These are phyloP conservation scores for Copsychus sechellarum DNA, from an alignment of 2,113 vertebrate species.

Conservation along the genomic window DNA sequence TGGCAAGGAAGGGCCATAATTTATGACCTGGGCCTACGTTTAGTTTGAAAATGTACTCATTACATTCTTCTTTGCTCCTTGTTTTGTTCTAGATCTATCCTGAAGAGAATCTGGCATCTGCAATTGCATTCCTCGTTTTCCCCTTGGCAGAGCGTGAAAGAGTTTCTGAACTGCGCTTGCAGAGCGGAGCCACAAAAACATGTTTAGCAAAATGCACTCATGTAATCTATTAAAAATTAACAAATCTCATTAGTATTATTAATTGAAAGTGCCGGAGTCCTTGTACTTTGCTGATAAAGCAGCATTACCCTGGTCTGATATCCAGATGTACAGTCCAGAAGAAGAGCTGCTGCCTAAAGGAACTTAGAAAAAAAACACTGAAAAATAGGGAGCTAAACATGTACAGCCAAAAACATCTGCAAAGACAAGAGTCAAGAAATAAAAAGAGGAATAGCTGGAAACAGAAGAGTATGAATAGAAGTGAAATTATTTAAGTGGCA, in stretches of 20 bases:
- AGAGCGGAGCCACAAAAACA: background rate
- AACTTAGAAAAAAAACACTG: background rate
- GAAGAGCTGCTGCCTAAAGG: background rate
- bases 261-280: background rate
- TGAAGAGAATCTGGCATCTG: slow-evolving; percentile 10
- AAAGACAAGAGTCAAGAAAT: background rate
- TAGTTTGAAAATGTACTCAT: background rate
- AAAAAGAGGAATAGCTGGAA: background rate
- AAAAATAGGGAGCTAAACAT: background rate
- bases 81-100: background rate
- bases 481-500: background rate
- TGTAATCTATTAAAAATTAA: slow-evolving; percentile 53
- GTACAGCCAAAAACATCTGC: background rate
- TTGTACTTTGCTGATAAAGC: background rate
- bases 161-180: background rate
- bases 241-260: slow-evolving; percentile 49
- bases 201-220: background rate
- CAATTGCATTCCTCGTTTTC: background rate
- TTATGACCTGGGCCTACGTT: background rate
- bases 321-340: background rate
- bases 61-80: slow-evolving; percentile 7
- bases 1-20: background rate
- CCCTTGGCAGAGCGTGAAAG: slow-evolving; percentile 31
- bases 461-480: background rate
- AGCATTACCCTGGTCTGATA: background rate